Base-by-base conservation (phyloP, 2,113 vertebrate species). In the Rissa tridactyla region DNA sequence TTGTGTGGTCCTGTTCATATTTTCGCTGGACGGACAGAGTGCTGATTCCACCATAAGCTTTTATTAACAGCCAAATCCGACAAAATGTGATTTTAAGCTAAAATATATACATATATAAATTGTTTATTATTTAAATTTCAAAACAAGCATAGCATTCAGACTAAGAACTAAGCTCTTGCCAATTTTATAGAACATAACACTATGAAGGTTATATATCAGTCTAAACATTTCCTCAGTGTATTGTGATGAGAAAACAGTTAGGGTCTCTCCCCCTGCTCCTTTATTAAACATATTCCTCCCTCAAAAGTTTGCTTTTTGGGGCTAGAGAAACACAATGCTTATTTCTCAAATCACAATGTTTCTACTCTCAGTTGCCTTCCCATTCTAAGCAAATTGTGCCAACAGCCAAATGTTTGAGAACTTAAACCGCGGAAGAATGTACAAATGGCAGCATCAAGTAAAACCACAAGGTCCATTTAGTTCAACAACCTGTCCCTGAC, bases 101-200 rank as follows among this genome's bases (percentile, higher is more conserved):
- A 97, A 97, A 97, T 86, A 91, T 80, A 94, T 94, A 95, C 91
- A 95, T 96, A 88, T 36, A 97, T 97, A 96, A 96, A 97, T 92
- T 97, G 94, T 97, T 98, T 97, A 96, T 98, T 98, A 97, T 98
- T 98, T 97, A 98, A 98, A 97, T 97, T 97, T 97, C 89, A 97
- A 98, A 98, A 98, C 94, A 98, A 98, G 91, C 58, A 94, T 69
- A 96, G 90, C 96, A 96, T 98, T 98, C 97, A 98, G 94, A 86
- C 95, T 95, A 92, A 97, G 87, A 96, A 87, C 58, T 85, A 92
- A 57, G 36, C 51, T 82, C 81, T 76, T 95, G 95, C 92, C 94
- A 97, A 40, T 84, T 89, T 96, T 91, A 94, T 75, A 96, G 96
- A 97, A 95, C 65, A 94, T 49, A 95, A 90, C 87, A 82, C 96